Evolutionary conservation across 2,113 vertebrate species (phyloP).

Genomic region (Mastomys natalensis): DNA sequence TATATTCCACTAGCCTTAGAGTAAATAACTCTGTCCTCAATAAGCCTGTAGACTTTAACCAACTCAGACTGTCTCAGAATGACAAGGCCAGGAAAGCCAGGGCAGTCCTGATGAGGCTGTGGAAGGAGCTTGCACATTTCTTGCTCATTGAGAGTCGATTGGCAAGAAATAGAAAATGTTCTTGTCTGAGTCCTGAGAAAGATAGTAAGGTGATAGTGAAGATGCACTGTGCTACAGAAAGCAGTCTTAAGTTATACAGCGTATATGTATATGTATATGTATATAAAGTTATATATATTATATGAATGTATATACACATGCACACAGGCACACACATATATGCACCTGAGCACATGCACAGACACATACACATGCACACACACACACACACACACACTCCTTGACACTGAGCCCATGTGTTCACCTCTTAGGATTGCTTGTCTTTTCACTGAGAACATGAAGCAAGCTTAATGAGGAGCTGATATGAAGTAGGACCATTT

Average conservation of each 20-base stretch:
- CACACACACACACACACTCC: slow-evolving; percentile 12
- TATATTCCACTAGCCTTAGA: not conserved
- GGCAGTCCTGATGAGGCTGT: slow-evolving; percentile 56
- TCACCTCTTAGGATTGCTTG: slow-evolving; percentile 85
- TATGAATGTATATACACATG: no score
- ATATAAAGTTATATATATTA: no score
- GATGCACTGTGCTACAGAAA: slow-evolving; percentile 81
- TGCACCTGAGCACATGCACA: not conserved
- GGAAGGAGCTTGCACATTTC: slow-evolving; percentile 29
- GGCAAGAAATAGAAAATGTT: slow-evolving; percentile 76
- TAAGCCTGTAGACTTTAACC: not conserved
- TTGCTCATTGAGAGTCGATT: slow-evolving; percentile 60
- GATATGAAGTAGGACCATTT: slow-evolving; percentile 82
- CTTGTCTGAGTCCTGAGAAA: slow-evolving; percentile 70
- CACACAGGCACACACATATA: no score
- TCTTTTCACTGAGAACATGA: slow-evolving; percentile 83
- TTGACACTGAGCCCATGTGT: slow-evolving; percentile 77
- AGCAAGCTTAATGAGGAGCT: slow-evolving; percentile 86
- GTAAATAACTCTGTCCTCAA: slow-evolving; percentile 27
- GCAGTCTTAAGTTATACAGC: slow-evolving; percentile 69
- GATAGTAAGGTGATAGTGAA: slow-evolving; percentile 80
- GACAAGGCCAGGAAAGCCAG: slow-evolving; percentile 62
- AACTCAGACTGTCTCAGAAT: slow-evolving; percentile 63
- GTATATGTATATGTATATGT: not conserved
- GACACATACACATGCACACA: not conserved